A percentile compares a stretch with the other conserved stretches of the same genome.
These are phyloP conservation scores for Pandion haliaetus DNA, from an alignment of 2,113 vertebrate species.

Conservation along the genomic window DNA sequence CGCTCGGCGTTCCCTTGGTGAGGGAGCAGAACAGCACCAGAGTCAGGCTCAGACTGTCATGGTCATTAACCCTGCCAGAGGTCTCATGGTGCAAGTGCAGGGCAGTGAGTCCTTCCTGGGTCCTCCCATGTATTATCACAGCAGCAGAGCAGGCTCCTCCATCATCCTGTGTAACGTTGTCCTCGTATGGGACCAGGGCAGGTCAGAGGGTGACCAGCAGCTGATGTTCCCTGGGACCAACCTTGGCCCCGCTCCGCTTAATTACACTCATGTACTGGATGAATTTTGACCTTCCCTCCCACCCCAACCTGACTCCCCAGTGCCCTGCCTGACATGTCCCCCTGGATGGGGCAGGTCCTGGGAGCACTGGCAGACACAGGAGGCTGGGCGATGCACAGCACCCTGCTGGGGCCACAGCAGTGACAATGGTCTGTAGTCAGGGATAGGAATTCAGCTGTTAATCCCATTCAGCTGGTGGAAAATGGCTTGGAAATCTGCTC, in stretches of 20 bases:
- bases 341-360: background rate
- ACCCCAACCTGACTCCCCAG: accelerated
- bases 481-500: background rate
- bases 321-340: background rate
- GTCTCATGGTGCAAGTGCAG: background rate
- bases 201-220: background rate
- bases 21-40: background rate
- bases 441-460: background rate
- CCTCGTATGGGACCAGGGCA: accelerated
- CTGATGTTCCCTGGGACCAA: background rate
- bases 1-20: accelerated
- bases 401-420: background rate
- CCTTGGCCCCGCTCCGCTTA: background rate
- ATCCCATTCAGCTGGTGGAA: background rate
- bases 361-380: background rate
- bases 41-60: background rate
- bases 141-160: background rate
- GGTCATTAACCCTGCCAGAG: background rate
- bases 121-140: accelerated
- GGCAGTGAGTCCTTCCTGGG: background rate
- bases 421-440: background rate
- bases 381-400: background rate
- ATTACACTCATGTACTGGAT: background rate
- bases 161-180: background rate
- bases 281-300: background rate